Conservation (phyloP, 2,888 invertebrate genomes). For the Plutella xylostella region DNA sequence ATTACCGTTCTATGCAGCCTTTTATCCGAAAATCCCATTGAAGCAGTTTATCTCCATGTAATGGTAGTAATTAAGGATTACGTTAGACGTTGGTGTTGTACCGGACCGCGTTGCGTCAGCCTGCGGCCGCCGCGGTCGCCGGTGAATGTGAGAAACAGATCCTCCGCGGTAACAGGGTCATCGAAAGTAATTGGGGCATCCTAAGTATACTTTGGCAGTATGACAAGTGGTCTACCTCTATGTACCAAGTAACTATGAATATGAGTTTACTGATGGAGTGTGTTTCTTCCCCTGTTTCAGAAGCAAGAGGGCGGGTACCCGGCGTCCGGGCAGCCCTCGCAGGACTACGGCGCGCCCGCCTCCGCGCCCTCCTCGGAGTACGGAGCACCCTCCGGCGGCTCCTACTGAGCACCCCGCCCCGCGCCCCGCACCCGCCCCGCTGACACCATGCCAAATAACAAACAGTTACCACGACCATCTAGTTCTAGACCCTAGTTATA, state of each 20-base stretch:
- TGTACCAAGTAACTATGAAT: too few relatives aligned
- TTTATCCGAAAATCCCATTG: conserved; percentile 21
- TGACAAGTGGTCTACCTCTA: too few relatives aligned
- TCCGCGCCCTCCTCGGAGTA: conserved; percentile 64
- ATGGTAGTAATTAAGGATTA: conserved; percentile 3
- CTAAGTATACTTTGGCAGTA: too few relatives aligned
- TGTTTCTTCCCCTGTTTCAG: conserved; percentile 36
- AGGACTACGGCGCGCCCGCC: conserved; percentile 60
- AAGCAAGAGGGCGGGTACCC: conserved; percentile 71
- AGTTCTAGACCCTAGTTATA: too few relatives aligned
- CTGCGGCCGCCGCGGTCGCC: too few relatives aligned
- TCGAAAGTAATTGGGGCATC: too few relatives aligned
- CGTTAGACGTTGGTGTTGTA: background rate
- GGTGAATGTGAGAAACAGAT: too few relatives aligned
- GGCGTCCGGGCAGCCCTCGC: conserved; percentile 46
- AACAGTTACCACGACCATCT: too few relatives aligned
- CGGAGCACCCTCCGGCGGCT: conserved; percentile 64
- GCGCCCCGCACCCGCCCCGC: background rate
- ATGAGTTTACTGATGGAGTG: too few relatives aligned
- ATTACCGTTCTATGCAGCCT: conserved; percentile 6
- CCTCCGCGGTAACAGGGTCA: too few relatives aligned
- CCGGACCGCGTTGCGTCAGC: conserved; percentile 1
- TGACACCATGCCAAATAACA: too few relatives aligned
- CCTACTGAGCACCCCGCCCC: conserved; percentile 21
- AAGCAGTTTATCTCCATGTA: conserved; percentile 1